Conservation (phyloP, 2,888 invertebrate species). For the Polyploca ridens region DNA sequence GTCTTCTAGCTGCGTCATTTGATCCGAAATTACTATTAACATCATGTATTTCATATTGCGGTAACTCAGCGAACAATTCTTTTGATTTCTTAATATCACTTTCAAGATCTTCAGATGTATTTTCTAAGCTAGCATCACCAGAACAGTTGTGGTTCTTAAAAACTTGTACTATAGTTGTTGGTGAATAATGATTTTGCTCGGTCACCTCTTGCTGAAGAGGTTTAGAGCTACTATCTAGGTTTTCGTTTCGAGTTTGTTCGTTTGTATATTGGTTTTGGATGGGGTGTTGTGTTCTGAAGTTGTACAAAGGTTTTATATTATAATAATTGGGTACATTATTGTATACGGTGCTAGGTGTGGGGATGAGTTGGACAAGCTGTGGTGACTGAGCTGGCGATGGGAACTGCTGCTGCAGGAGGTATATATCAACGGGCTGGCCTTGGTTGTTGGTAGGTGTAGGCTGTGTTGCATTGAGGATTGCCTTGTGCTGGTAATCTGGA, state of each 20-base stretch:
- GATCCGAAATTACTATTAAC: slow-evolving; percentile 65
- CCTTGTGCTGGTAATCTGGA: neutral
- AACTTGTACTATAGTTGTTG: slow-evolving; percentile 62
- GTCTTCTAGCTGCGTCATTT: slow-evolving; percentile 48
- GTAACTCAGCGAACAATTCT: slow-evolving; percentile 48
- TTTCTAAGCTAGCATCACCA: slow-evolving; percentile 30
- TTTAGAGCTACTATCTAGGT: slow-evolving; percentile 34
- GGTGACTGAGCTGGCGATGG: slow-evolving; percentile 29
- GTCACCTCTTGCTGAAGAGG: slow-evolving; percentile 54
- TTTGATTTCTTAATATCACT: slow-evolving; percentile 50
- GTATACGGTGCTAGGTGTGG: slow-evolving; percentile 29
- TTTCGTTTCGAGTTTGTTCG: slow-evolving; percentile 15
- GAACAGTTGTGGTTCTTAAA: slow-evolving; percentile 74
- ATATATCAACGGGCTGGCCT: slow-evolving; percentile 56
- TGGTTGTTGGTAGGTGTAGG: slow-evolving; percentile 18
- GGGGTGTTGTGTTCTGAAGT: slow-evolving; percentile 45
- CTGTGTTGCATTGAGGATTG: slow-evolving; percentile 7
- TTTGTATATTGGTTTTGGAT: slow-evolving; percentile 24
- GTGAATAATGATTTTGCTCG: slow-evolving; percentile 45
- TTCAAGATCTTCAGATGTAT: slow-evolving; percentile 39
- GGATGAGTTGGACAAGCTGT: slow-evolving; percentile 32
- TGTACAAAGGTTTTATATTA: slow-evolving; percentile 45
- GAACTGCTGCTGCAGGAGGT: slow-evolving; percentile 62
- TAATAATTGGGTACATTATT: slow-evolving; percentile 31
- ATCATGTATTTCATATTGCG: slow-evolving; percentile 50